Base-by-base conservation (phyloP, 2,797 vertebrate genomes). In the Coendou prehensilis region DNA sequence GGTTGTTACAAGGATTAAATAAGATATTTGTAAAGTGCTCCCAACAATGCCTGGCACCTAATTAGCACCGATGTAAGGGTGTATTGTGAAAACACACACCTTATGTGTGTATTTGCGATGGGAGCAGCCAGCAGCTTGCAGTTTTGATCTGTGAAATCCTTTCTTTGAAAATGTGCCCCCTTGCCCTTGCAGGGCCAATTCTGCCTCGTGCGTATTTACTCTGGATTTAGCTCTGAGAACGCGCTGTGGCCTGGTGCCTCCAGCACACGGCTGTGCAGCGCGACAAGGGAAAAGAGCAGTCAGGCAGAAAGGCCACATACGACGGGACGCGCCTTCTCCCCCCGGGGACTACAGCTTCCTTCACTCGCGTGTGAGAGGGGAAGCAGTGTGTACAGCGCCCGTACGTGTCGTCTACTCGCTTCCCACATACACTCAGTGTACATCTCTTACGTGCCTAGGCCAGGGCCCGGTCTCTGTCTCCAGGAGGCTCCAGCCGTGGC, bases 111-210 rank as follows among this genome's bases (percentile, higher is more conserved):
- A 41, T 41, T 41, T 41, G 37, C 17, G 86, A 45, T 30, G 2
- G 30, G 92, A 73, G 56, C 89, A 50, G 15, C 28, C 0, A 45
- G 67, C 45, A n/a, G 87, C 79, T 56, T 73, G 56, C 11, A 41
- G 28, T 92, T 88, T 63, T 80, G 69, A 92, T 83, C 81, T 67
- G 64, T 47, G 94, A 91, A 89, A 89, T 81, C 79, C n/a, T 95
- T 92, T 89, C 18, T 92, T 69, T 83, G 59, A 93, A 88, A 83
- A 89, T 80, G 41, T n/a, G 69, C 22, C 78, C 57, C 52, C 69
- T 47, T 94, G 28, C 61, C 76, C 76, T 89, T 59, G 2, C 30
- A 67, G 71, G 86, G n/a, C 59, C 57, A 20, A 7, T 41, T 94
- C 73, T 79, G 63, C 82, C 64, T 64, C 59, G 33, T 15, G 41